These are phyloP conservation scores for Myxocyprinus asiaticus DNA, from an alignment of 2,113 vertebrate species.

Conservation along the genomic window DNA sequence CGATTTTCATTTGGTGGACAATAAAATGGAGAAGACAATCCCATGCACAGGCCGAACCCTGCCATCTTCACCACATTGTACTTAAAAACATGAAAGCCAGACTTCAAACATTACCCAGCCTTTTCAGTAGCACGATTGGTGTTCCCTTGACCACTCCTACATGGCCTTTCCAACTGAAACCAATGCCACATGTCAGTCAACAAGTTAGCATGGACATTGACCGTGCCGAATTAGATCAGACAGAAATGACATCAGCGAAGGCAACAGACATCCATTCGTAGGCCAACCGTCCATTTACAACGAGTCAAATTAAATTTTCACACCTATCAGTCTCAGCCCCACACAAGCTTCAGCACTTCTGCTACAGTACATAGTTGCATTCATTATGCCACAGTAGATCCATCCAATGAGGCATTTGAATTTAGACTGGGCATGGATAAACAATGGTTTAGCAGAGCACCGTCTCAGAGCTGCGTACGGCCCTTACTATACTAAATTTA, in stretches of 20 bases:
- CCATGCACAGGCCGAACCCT: not conserved
- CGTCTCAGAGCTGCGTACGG: too few relatives aligned
- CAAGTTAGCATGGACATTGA: conserved; percentile 23
- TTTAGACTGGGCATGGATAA: conserved; percentile 2
- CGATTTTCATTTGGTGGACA: too few relatives aligned
- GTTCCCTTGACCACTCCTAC: not conserved
- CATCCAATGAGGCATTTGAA: not conserved
- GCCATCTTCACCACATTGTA: not conserved
- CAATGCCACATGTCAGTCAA: conserved; percentile 34
- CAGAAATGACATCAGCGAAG: conserved; percentile 32
- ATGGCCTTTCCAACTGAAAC: not conserved
- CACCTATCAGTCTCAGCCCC: conserved; percentile 32
- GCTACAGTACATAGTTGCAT: conserved; percentile 1
- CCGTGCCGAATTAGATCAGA: conserved; percentile 32
- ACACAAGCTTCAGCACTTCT: conserved; percentile 3
- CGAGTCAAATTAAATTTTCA: conserved; percentile 36
- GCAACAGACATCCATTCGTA: conserved; percentile 11
- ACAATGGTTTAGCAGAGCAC: too few relatives aligned
- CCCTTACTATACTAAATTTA: too few relatives aligned
- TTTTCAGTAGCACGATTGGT: not conserved
- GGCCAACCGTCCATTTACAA: conserved; percentile 1
- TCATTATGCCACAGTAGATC: not conserved
- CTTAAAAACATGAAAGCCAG: too few relatives aligned
- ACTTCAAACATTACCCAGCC: not conserved
- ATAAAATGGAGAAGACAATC: too few relatives aligned